Evolutionary conservation across 2,888 invertebrate species (phyloP).

Genomic region (Aspidapion aeneum): DNA sequence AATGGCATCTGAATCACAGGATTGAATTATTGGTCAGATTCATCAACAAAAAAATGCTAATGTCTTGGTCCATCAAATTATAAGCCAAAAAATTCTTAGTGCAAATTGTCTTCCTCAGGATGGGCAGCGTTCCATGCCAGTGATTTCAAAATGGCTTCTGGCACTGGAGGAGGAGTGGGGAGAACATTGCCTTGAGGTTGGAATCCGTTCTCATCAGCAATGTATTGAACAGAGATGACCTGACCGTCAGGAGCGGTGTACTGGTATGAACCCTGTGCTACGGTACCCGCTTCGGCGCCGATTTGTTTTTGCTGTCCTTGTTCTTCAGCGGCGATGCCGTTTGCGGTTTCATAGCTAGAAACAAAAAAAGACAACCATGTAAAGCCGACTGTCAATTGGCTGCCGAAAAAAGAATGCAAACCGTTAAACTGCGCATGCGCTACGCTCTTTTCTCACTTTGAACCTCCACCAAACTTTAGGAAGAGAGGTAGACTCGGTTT

Average conservation of each 20-base stretch:
- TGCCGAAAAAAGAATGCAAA: too few species aligned
- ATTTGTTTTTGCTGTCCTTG: slow-evolving; percentile 50
- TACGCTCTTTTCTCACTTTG: too few species aligned
- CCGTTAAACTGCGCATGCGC: too few species aligned
- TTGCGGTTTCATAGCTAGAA: slow-evolving; percentile 56
- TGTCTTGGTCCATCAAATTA: too few species aligned
- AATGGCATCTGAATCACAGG: too few species aligned
- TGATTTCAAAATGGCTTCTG: slow-evolving; percentile 54
- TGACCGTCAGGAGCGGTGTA: slow-evolving; percentile 37
- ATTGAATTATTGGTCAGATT: too few species aligned
- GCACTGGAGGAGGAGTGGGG: slow-evolving; percentile 35
- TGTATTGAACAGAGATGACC: slow-evolving; percentile 30
- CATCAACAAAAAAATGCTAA: too few species aligned
- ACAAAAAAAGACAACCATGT: neutral
- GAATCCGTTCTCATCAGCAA: slow-evolving; percentile 39
- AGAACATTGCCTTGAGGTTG: slow-evolving; percentile 34
- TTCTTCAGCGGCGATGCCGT: slow-evolving; percentile 58
- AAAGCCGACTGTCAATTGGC: neutral
- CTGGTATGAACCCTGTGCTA: slow-evolving; percentile 49
- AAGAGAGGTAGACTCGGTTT: too few species aligned
- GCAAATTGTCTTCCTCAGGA: slow-evolving; percentile 20
- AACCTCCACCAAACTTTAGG: too few species aligned
- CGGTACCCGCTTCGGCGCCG: slow-evolving; percentile 40
- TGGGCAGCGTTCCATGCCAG: slow-evolving; percentile 54
- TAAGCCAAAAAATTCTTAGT: too few species aligned